These are phyloP conservation scores for Lasioglossum oenotherae DNA, from an alignment of 2,888 invertebrate species.

Conservation along the genomic window DNA sequence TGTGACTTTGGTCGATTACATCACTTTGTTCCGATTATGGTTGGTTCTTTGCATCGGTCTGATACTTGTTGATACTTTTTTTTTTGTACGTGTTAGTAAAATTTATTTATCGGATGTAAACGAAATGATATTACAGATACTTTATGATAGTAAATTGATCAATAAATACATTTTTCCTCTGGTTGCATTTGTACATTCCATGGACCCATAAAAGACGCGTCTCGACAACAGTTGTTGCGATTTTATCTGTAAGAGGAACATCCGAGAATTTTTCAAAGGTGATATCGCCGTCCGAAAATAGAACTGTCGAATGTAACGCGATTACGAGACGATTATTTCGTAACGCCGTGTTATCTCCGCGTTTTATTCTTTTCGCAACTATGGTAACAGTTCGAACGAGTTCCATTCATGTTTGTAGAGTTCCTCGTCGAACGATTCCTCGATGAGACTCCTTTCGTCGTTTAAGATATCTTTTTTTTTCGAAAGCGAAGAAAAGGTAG, in stretches of 20 bases:
- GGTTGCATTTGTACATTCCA: constrained; percentile 11
- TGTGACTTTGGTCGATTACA: neutral
- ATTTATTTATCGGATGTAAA: constrained; percentile 23
- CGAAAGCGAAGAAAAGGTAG: neutral
- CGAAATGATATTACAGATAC: constrained; percentile 28
- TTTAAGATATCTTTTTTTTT: neutral
- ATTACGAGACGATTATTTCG: neutral
- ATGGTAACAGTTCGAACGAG: neutral
- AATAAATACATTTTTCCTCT: neutral
- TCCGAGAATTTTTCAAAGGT: neutral
- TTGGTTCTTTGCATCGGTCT: constrained; percentile 36
- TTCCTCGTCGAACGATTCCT: neutral
- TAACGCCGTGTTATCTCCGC: neutral
- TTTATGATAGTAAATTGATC: neutral
- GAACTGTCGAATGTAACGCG: neutral
- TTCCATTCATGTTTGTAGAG: neutral
- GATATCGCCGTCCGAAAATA: neutral
- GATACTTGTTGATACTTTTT: constrained; percentile 28
- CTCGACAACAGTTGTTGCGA: neutral
- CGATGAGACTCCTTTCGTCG: neutral
- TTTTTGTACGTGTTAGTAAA: constrained; percentile 37
- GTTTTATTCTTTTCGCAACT: neutral
- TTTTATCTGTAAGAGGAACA: neutral
- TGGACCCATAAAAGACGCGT: neutral
- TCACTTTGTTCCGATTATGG: constrained; percentile 2